phyloP scores from a whole-genome alignment of 1,140 invertebrate species.

The Physella acuta region DNA sequence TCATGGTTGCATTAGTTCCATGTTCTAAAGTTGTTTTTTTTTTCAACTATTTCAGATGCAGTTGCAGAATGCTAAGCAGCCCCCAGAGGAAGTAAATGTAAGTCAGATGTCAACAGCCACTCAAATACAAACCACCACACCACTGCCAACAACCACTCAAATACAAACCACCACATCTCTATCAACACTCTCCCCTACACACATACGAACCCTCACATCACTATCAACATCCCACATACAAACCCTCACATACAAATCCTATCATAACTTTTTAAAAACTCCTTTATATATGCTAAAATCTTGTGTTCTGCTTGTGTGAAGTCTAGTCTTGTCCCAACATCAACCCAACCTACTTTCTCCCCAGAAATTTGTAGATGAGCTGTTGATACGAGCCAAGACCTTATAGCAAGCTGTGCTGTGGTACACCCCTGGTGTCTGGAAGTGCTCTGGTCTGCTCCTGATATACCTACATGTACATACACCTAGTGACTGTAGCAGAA shows the following conservation, averaged over 20 bases:
- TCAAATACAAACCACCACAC: background rate
- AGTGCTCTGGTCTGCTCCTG: no score
- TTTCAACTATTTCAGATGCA: slow-evolving; percentile 14
- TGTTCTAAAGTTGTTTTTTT: background rate
- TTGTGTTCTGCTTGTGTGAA: background rate
- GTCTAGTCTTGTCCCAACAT: background rate
- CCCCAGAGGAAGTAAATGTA: slow-evolving; percentile 22
- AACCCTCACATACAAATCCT: background rate
- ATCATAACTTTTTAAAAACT: background rate
- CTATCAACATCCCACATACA: background rate
- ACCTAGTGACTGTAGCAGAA: no score
- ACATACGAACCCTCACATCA: background rate
- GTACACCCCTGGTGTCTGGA: no score
- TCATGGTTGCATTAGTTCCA: background rate
- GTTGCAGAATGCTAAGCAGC: slow-evolving; percentile 23
- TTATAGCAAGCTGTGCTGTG: no score
- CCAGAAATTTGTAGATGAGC: slow-evolving; percentile 28
- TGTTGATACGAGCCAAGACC: slow-evolving; percentile 27
- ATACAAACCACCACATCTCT: background rate
- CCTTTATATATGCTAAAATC: background rate
- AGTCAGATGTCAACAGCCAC: slow-evolving; percentile 1
- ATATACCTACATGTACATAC: no score
- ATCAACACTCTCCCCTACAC: background rate
- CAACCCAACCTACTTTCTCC: background rate
- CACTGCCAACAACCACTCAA: background rate